phyloP scores from a whole-genome alignment of 2,888 invertebrate genomes.

The Margaritifera margaritifera region DNA sequence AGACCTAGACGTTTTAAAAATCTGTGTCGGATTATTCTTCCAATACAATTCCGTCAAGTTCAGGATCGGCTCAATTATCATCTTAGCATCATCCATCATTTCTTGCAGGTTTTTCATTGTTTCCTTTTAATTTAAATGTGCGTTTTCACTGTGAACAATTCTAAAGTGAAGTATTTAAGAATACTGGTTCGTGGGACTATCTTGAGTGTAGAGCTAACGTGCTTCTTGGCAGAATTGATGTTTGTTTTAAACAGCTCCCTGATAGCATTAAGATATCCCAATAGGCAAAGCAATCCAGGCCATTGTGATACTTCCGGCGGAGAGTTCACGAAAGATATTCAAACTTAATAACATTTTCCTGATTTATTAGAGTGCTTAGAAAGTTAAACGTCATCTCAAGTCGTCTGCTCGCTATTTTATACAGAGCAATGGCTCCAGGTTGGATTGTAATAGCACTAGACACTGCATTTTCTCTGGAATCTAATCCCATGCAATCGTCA shows the following conservation, averaged over 20 bases:
- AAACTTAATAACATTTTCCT: conserved; percentile 33
- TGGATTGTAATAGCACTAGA: too few species aligned
- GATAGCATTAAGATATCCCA: conserved; percentile 36
- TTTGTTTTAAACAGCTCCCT: conserved; percentile 33
- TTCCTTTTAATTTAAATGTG: conserved; percentile 39
- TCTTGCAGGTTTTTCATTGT: conserved; percentile 37
- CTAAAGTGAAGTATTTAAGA: conserved; percentile 38
- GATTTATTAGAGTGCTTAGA: conserved; percentile 38
- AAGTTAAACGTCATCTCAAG: conserved; percentile 33
- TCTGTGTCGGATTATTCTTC: too few species aligned
- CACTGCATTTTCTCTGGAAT: too few species aligned
- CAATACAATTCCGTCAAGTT: conserved; percentile 14
- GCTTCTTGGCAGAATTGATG: conserved; percentile 31
- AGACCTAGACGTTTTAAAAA: too few species aligned
- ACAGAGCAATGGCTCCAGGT: background rate
- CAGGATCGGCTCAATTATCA: conserved; percentile 27
- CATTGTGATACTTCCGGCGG: conserved; percentile 7
- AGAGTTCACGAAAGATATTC: conserved; percentile 21
- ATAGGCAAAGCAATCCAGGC: conserved; percentile 34
- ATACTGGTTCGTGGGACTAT: conserved; percentile 36
- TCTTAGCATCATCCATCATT: conserved; percentile 36
- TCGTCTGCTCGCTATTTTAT: conserved; percentile 12
- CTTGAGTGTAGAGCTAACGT: conserved; percentile 28
- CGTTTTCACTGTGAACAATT: conserved; percentile 37
- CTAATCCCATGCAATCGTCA: too few species aligned